A percentile compares a stretch with the other conserved stretches of the same genome.
These are phyloP conservation scores for Rambutsinella grinnellia DNA, from an alignment of 2,888 invertebrate species.

Conservation along the genomic window DNA sequence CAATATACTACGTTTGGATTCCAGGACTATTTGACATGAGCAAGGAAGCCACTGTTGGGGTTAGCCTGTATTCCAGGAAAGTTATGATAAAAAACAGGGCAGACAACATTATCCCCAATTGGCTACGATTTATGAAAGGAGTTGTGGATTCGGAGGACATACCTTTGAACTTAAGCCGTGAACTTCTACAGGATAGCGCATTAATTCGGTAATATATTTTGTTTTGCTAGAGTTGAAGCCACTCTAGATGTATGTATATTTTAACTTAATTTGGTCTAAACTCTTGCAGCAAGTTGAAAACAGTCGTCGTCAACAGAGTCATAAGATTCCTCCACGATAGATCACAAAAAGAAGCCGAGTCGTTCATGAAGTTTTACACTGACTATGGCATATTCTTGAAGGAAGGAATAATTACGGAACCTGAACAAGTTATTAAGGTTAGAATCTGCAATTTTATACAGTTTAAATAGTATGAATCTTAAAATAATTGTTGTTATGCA, in stretches of 20 bases:
- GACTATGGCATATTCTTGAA: constrained; percentile 95
- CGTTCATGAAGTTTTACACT: constrained; percentile 88
- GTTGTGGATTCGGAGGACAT: constrained; percentile 99
- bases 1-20: too few species aligned
- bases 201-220: constrained; percentile 86
- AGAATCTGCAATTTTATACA: constrained; percentile 12
- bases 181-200: constrained; percentile 92
- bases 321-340: constrained; percentile 88
- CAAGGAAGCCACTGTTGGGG: constrained; percentile 85
- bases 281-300: constrained; percentile 80
- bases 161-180: constrained; percentile 95
- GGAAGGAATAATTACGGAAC: constrained; percentile 92
- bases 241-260: not conserved
- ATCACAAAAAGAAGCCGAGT: constrained; percentile 84
- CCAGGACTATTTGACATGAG: constrained; percentile 89
- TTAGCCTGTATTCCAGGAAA: constrained; percentile 92
- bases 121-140: constrained; percentile 96
- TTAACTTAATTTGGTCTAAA: constrained; percentile 29
- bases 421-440: constrained; percentile 86
- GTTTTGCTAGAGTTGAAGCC: constrained; percentile 13
- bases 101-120: constrained; percentile 91
- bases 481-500: constrained; percentile 67
- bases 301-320: constrained; percentile 85
- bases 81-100: constrained; percentile 93
- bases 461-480: not conserved